Conservation (phyloP, 1,140 invertebrate genomes). For the Drosophila oshimai region DNA sequence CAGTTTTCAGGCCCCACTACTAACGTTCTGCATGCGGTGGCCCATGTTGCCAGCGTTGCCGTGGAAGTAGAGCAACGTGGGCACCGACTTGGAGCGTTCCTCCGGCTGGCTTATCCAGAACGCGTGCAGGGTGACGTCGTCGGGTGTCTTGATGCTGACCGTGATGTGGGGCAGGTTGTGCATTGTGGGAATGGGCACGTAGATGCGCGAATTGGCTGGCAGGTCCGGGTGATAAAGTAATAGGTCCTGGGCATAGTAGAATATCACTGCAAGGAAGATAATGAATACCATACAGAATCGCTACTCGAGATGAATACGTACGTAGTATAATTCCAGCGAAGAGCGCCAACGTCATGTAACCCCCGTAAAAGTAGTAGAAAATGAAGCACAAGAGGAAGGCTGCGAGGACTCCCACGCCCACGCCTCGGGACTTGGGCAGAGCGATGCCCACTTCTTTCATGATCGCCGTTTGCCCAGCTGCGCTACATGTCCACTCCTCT, state of each 20-base stretch:
- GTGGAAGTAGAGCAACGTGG: constrained; percentile 95
- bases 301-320: constrained; percentile 81
- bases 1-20: neutral
- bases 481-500: constrained; percentile 41
- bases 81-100: constrained; percentile 85
- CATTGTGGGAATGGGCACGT: constrained; percentile 92
- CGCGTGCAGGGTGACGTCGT: constrained; percentile 92
- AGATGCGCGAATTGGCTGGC: constrained; percentile 92
- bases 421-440: constrained; percentile 68
- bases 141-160: constrained; percentile 89
- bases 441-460: constrained; percentile 76
- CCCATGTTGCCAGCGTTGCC: constrained; percentile 99
- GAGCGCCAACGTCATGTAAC: constrained; percentile 87
- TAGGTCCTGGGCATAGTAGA: constrained; percentile 93
- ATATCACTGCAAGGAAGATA: constrained; percentile 85
- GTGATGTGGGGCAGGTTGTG: constrained; percentile 90
- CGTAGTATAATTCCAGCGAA: constrained; percentile 87
- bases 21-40: constrained; percentile 90
- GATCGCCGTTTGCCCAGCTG: constrained; percentile 20
- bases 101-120: constrained; percentile 92
- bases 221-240: constrained; percentile 94
- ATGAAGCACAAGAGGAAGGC: constrained; percentile 84
- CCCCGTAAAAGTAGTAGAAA: constrained; percentile 92
- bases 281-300: neutral
- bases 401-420: constrained; percentile 61